Conservation (phyloP, 2,797 vertebrate genomes). For the Cirrhinus molitorella region DNA sequence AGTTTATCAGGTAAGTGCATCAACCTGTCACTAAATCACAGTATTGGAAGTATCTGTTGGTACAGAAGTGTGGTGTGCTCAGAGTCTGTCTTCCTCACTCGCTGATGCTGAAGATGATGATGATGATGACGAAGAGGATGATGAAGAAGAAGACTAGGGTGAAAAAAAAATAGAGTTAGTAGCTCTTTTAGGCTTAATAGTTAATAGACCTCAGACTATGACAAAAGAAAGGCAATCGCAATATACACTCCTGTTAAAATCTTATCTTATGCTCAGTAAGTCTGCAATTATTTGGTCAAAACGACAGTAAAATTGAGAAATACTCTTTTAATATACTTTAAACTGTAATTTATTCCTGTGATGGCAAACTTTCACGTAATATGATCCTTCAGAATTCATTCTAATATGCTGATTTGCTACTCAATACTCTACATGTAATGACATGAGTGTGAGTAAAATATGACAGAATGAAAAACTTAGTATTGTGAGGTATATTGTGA, state of each 20-base stretch:
- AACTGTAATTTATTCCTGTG: not conserved
- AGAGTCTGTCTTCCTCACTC: conserved; percentile 72
- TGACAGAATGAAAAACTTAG: not conserved
- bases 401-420: too few relatives aligned
- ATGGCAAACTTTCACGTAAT: not conserved
- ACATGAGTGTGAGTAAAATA: not conserved
- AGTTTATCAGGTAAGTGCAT: not conserved
- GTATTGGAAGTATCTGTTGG: not conserved
- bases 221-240: not conserved
- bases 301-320: not conserved
- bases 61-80: conserved; percentile 45
- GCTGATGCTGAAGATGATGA: conserved; percentile 65
- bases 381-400: too few relatives aligned
- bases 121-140: conserved; percentile 66
- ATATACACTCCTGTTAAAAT: too few relatives aligned
- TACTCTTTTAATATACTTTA: not conserved
- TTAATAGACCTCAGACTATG: not conserved
- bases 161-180: conserved; percentile 24
- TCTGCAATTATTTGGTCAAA: not conserved
- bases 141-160: conserved; percentile 61
- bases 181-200: conserved; percentile 4
- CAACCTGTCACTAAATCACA: conserved; percentile 31
- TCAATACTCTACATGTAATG: not conserved
- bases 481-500: not conserved
- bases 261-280: too few relatives aligned